phyloP scores from a whole-genome alignment of 2,113 vertebrate species.

The Ahaetulla prasina region DNA sequence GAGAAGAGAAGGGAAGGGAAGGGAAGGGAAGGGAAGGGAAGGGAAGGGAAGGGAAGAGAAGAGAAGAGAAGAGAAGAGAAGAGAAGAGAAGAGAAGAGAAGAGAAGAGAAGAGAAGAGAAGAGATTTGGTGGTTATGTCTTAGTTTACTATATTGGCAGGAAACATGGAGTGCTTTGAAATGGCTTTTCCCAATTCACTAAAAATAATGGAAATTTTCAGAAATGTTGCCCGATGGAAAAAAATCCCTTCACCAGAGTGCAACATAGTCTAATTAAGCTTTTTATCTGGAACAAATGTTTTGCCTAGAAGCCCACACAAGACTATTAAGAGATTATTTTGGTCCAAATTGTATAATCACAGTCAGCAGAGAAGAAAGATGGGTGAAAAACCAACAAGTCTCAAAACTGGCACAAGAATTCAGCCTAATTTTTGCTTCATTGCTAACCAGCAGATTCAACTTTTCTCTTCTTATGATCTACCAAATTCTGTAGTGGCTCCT shows the following conservation, averaged over 20 bases:
- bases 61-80: too few species aligned
- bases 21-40: too few species aligned
- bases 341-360: background rate
- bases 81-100: too few species aligned
- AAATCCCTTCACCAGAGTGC: background rate
- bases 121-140: background rate
- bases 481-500: background rate
- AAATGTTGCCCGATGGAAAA: background rate
- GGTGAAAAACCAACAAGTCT: background rate
- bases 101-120: background rate
- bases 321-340: background rate
- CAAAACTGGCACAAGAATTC: background rate
- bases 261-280: background rate
- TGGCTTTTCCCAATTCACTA: background rate
- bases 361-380: background rate
- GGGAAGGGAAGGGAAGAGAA: too few species aligned
- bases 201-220: background rate
- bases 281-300: background rate
- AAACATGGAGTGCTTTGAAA: background rate
- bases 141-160: background rate
- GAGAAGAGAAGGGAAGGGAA: too few species aligned
- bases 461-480: background rate
- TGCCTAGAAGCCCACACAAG: background rate
- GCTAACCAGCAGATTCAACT: background rate
- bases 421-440: background rate